Evolutionary conservation across 2,888 invertebrate species (phyloP), one percentile per base, ranked within the genome.

Genomic region (Pantelozetes paolii): DNA sequence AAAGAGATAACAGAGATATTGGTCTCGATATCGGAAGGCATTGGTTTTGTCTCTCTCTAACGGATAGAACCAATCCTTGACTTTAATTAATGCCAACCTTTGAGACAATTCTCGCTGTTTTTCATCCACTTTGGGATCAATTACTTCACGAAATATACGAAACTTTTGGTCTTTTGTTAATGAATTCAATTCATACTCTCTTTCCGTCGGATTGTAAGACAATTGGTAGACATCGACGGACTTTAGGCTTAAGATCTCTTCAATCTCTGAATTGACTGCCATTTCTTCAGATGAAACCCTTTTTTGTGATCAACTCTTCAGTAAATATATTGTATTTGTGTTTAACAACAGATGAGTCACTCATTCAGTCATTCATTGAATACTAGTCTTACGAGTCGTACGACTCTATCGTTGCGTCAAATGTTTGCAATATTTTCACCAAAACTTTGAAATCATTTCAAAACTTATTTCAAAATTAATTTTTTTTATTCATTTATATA

Each of bases 21-120:
- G 42, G 42, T 42, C 26, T 1, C 45, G 45, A 69, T 18, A 28
- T 54, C 71, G 15, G n/a, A 28, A 71, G 1, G 54, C 54, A 1
- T 18, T 23, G 8, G 71, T 71, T n/a, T 48, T 71, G 11, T 48
- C 71, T 5, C 20, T 71, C 30, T 71, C 71, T 11, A 71, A 57
- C 20, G 71, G 71, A 71, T 40, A 71, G 40, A 57, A 71, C 71
- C 57, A 50, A 54, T 71, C 71, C 36, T 69, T 69, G 18, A 42
- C 42, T 45, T 69, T 69, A 13, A 69, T 69, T 69, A 69, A n/a
- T 40, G 69, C 69, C 45, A 69, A 45, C 28, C 69, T 69, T 28
- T 69, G 69, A 20, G 69, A 23, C 45, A 69, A 69, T 18, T 69
- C 45, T 45, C 45, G 18, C 28, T 69, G 69, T 3, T 1, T 69